A percentile compares a stretch with the other conserved stretches of the same genome.
Conservation (phyloP, 2,113 vertebrate species). For the Halcyon senegalensis region DNA sequence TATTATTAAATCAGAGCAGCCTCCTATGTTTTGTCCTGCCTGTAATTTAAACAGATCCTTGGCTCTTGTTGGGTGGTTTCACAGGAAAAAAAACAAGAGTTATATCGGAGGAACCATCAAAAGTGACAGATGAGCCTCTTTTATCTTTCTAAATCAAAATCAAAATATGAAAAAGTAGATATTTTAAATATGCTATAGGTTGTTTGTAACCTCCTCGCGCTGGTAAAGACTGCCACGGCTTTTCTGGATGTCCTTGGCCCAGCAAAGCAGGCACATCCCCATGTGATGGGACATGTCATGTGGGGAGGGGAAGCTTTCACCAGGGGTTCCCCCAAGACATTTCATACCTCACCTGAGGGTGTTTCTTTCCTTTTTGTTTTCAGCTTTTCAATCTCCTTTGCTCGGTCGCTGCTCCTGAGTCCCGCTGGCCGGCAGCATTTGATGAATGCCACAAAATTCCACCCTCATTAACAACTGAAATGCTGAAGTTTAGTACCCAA, state of each 20-base stretch:
- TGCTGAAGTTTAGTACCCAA: neutral
- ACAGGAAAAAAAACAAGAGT: neutral
- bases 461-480: neutral
- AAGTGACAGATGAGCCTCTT: neutral
- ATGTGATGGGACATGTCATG: fast-evolving
- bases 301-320: neutral
- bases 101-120: neutral
- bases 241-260: neutral
- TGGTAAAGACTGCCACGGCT: fast-evolving
- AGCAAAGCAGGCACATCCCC: neutral
- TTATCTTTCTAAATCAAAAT: neutral
- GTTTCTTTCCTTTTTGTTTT: neutral
- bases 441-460: neutral
- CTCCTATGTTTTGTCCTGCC: neutral
- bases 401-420: neutral
- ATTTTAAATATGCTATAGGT: neutral
- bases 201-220: neutral
- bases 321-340: neutral
- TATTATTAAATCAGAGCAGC: neutral
- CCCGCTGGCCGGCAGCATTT: fast-evolving
- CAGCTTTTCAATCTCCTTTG: neutral
- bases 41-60: neutral
- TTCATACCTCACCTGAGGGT: neutral
- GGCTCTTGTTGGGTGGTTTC: neutral
- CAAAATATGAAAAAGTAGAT: neutral